These are phyloP conservation scores for Furnarius figulus DNA, from an alignment of 2,113 vertebrate genomes.

Conservation along the genomic window DNA sequence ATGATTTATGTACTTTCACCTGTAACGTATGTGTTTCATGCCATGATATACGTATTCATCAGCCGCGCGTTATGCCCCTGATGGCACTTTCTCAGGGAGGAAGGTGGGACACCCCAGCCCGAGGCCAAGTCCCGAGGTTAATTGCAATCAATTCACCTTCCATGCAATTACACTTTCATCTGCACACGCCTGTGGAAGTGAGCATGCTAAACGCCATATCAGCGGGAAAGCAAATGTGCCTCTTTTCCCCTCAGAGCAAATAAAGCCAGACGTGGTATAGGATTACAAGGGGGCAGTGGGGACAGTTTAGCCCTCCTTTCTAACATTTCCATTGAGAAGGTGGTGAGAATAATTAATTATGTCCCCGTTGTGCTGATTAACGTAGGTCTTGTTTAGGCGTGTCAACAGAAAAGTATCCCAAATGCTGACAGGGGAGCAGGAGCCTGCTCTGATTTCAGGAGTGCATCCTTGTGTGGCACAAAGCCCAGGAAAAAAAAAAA, in stretches of 20 bases:
- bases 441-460: neutral
- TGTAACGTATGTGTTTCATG: slow-evolving; percentile 62
- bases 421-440: neutral
- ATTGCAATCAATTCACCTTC: slow-evolving; percentile 88
- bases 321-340: slow-evolving; percentile 40
- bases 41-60: slow-evolving; percentile 71
- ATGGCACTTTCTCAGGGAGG: slow-evolving; percentile 65
- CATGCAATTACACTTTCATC: slow-evolving; percentile 93
- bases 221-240: slow-evolving; percentile 50
- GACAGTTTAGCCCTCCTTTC: slow-evolving; percentile 16
- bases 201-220: slow-evolving; percentile 57
- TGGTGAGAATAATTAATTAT: slow-evolving; percentile 56
- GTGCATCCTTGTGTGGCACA: neutral
- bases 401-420: neutral
- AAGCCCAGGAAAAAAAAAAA: neutral
- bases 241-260: slow-evolving; percentile 39
- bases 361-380: slow-evolving; percentile 31
- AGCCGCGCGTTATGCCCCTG: slow-evolving; percentile 15
- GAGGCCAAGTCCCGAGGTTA: slow-evolving; percentile 79
- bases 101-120: slow-evolving; percentile 73
- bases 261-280: slow-evolving; percentile 53
- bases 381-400: neutral
- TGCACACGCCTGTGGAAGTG: slow-evolving; percentile 73
- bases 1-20: slow-evolving; percentile 80
- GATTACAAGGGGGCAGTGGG: slow-evolving; percentile 10